Base-by-base conservation (phyloP, 2,113 vertebrate genomes). In the Myotis yumanensis region DNA sequence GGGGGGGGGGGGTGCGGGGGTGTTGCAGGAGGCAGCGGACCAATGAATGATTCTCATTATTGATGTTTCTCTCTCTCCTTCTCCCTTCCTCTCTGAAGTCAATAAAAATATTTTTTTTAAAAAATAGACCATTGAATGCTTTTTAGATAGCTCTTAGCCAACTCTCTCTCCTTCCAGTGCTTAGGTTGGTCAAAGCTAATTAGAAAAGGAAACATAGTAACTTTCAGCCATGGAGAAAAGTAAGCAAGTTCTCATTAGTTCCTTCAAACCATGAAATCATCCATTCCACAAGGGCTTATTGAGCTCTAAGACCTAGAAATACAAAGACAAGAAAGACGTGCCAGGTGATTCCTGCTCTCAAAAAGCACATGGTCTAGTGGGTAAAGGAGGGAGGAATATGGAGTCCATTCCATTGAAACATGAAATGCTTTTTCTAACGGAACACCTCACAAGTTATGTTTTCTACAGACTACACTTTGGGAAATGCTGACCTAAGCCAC, bases 131-230 rank as follows among this genome's bases (percentile, higher is more conserved):
- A 91, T 6, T 59, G 51, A 88, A 12, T 62, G 11, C 57, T 88
- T 86, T 94, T 69, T 69, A 93, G 46, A n/a, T n/a, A 71, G 28
- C 75, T 86, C 20, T 92, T 85, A 80, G 54, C 64, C 57, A 80
- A 32, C 32, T 86, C 46, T 57, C 40, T 92, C 68, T 77, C 23
- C 9, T 87, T 16, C 0, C 28, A 68, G 40, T 48, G 25, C 20
- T 95, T 89, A 72, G 28, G 32, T 86, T 94, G 64, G 57, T 86
- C 72, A 75, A 91, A 54, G 22, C 57, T 84, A 97, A 72, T 87
- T 82, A 72, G 66, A 87, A 93, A 82, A 72, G 28, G 86, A 87
- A 92, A 82, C 48, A 81, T 54, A 57, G 73, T 75, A 66, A 82
- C 64, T 89, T 96, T 90, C 11, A 59, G 62, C 66, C 22, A n/a